Evolutionary conservation across 2,888 invertebrate genomes (phyloP), one percentile per base, ranked within the genome.

Genomic region (Acrobasis repandana): DNA sequence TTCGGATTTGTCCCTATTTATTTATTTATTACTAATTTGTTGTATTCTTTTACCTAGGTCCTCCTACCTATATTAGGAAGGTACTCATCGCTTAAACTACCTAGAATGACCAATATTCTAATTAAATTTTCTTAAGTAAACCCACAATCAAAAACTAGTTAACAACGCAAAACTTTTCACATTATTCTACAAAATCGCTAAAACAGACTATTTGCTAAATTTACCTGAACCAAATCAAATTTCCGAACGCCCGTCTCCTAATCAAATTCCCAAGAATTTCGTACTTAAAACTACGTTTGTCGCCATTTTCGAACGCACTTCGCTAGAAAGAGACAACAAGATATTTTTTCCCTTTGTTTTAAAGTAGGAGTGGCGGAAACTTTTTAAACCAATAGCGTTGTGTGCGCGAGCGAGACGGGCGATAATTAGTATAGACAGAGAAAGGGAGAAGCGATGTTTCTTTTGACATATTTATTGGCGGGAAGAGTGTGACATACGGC

Each of bases 341-440:
- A 59, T 71, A 65, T 65, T 79, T 76, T 75, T 75, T 70, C 66
- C 74, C 82, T 85, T 85, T 85, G 85, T 76, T 77, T 69, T 66
- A 65, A 73, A 75, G 69, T 67, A 82, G 86, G 86, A 81, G 86
- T 75, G 73, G 75, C 69, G 36, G 54, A 70, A 79, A 81, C 71
- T 81, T 82, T 84, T 83, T 76, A 70, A 65, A 61, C 86, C 83
- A 85, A 85, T 85, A 73, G 64, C 65, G 66, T 43, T 36, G 34
- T 61, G 46, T 56, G 82, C 33, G 52, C 38, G 77, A 84, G 56
- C 58, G 76, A 67, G 82, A 80, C 18, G 49, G 67, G 38, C 16
- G 33, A 61, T 66, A 63, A 58, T 71, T 75, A 52, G 68, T 71
- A 61, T 65, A 67, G 71, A 70, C 72, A 77, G 68, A 67, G 79